Base-by-base conservation (phyloP, 1,140 invertebrate genomes). In the Penaeus vannamei region DNA sequence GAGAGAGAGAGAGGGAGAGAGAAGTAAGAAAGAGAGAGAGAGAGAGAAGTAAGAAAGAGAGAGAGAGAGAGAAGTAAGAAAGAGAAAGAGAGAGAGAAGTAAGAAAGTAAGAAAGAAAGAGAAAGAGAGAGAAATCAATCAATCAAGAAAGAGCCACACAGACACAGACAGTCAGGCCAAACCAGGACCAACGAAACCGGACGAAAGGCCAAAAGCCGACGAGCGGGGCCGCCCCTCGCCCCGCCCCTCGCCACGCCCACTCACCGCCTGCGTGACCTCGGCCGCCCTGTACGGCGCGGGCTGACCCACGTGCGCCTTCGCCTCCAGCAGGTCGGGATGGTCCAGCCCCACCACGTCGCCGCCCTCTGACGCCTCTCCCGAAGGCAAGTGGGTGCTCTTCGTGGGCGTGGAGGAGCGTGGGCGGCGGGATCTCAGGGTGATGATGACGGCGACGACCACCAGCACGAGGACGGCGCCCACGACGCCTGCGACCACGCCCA, bases 231-330 rank as follows among this genome's bases (percentile, higher is more conserved):
- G 76, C 29, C 26, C 46, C 46, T 4, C 26, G 32, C 22, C 29
- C 32, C 19, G 46, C n/a, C 36, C 36, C n/a, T 23, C 36, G 36
- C n/a, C n/a, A 79, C 22, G 20, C 19, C 46, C 22, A 84, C 87
- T 89, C 42, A 89, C 87, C 87, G 87, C 87, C 42, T 89, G 87
- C 29, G 87, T 89, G 26, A 89, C 87, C 83, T 89, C 87, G 4
- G 87, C n/a, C 19, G 82, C 29, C 29, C 87, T 66, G 36, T 85
- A 89, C 14, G 60, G 53, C 8, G 59, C 81, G 12, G 87, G 36
- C 14, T 82, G 32, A 4, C 42, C 59, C 1, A 80, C 87, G 32
- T 85, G 87, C 10, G 72, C 59, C 82, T 89, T 83, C 10, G 46
- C 82, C 60, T 89, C 87, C 26, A 89, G 60, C 1, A 89, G 87